Conservation (phyloP, 2,888 invertebrate species). For the Itoplectis maculator region DNA sequence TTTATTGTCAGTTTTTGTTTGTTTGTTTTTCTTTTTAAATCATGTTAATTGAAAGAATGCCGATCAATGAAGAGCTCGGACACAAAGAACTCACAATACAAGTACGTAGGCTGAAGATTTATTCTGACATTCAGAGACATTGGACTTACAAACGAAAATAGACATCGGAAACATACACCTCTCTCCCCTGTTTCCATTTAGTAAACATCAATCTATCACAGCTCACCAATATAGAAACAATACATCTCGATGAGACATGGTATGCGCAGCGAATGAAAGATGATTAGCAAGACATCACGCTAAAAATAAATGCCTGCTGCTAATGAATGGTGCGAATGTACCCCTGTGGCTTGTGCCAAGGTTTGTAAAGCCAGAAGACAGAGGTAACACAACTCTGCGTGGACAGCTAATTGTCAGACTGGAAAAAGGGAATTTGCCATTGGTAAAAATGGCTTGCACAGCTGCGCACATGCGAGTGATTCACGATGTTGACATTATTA, state of each 20-base stretch:
- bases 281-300: slow-evolving; percentile 45
- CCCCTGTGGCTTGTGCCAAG: slow-evolving; percentile 58
- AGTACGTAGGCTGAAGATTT: slow-evolving; percentile 55
- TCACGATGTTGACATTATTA: neutral
- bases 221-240: slow-evolving; percentile 24
- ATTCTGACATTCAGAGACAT: slow-evolving; percentile 48
- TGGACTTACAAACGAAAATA: slow-evolving; percentile 26
- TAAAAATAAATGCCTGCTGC: slow-evolving; percentile 60
- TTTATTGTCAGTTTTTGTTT: neutral
- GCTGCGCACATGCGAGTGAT: slow-evolving; percentile 4
- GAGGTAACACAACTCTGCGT: slow-evolving; percentile 30
- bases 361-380: slow-evolving; percentile 48
- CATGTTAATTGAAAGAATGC: slow-evolving; percentile 19
- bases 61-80: slow-evolving; percentile 29
- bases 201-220: slow-evolving; percentile 28
- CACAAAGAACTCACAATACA: slow-evolving; percentile 40
- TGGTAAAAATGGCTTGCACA: neutral
- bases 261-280: slow-evolving; percentile 19
- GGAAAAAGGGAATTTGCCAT: neutral
- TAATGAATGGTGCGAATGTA: slow-evolving; percentile 57
- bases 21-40: slow-evolving; percentile 22
- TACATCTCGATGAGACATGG: slow-evolving; percentile 28
- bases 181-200: slow-evolving; percentile 3
- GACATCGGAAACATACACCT: slow-evolving; percentile 17
- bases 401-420: slow-evolving; percentile 39